Base-by-base conservation (phyloP, 2,888 invertebrate species). In the Pyrrhia umbra region DNA sequence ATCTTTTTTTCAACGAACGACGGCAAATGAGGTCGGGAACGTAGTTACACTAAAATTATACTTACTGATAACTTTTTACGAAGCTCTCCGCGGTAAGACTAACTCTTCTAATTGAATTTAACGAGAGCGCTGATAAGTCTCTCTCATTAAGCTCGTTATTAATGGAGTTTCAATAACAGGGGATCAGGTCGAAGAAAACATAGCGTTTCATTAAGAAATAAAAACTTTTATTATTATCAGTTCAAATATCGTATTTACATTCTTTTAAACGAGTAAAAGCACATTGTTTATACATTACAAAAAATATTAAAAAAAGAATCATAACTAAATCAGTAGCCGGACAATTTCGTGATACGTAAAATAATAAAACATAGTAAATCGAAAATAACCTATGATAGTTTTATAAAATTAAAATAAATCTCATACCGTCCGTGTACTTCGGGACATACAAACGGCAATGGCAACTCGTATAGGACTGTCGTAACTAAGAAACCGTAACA, bases 201-300 rank as follows among this genome's bases (percentile, higher is more conserved):
- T 85, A 80, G 60, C 51, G 57, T 80, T 69, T 92, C 91, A 92
- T 93, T 93, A 94, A 88, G 94, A 94, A 95, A 95, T 94, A 94
- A 93, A 92, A 91, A 91, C 92, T 93, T 93, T 94, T 94, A 94
- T 95, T 95, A 95, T 95, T 95, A 95, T 95, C 95, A 95, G 95
- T 95, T 95, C 95, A 95, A 95, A 95, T 95, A 94, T 95, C 94
- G 88, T 95, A 95, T 95, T 94, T 95, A 95, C 95, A 95, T 89
- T 92, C 86, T 90, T 94, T 94, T 93, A 90, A 93, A 93, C 91
- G 90, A 94, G 89, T 93, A 94, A 93, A 94, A 94, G 94, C 94
- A 94, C 93, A 92, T 92, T 92, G 90, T 94, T 91, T 92, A 92
- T 87, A 92, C 89, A 91, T 88, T 87, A 82, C 79, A 85, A 85